Base-by-base conservation (phyloP, 1,140 invertebrate species). In the Mizuhopecten yessoensis region DNA sequence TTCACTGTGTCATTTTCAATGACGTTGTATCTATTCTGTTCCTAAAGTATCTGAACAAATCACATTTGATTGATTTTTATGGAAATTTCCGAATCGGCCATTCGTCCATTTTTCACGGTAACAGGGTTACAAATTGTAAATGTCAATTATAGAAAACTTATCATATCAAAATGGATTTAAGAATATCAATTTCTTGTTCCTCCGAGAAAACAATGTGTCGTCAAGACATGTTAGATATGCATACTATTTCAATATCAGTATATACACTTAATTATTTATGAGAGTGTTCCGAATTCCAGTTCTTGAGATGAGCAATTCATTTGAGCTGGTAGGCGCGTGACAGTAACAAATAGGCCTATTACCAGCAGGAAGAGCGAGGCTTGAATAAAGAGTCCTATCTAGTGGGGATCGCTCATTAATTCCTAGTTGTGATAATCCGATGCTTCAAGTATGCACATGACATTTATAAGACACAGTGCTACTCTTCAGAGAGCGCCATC, bases 291-390 rank as follows among this genome's bases (percentile, higher is more conserved):
- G 57, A 75, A 75, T 75, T 75, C 57, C 57, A 75, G 57, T 29
- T 75, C n/a, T 75, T 75, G n/a, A 75, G 57, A 75, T 75, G 57
- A 75, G 57, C 57, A 75, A 75, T 75, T 75, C 57, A 75, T 75
- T 75, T 75, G 23, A 5, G 57, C 57, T 75, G 29, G 57, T 75
- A 75, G 57, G 23, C 57, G 57, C 57, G 57, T 75, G 57, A 75
- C 57, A 75, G 57, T 75, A 75, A 75, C 57, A 29, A 75, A 75
- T 75, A 75, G 57, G 57, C 57, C 57, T 75, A 75, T 75, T 75
- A 75, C 57, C 57, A 75, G 57, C 57, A 75, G 57, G 57, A 75
- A 75, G 57, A 75, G 57, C n/a, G n/a, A 75, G 57, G 23, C 57
- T 75, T 75, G 57, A 75, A 75, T 75, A 75, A 75, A 75, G 57